Percentiles rank a stretch among this genome's conserved stretches.
These are phyloP conservation scores for Manis crassicaudata DNA, from an alignment of 2,797 vertebrate genomes.

Conservation along the genomic window DNA sequence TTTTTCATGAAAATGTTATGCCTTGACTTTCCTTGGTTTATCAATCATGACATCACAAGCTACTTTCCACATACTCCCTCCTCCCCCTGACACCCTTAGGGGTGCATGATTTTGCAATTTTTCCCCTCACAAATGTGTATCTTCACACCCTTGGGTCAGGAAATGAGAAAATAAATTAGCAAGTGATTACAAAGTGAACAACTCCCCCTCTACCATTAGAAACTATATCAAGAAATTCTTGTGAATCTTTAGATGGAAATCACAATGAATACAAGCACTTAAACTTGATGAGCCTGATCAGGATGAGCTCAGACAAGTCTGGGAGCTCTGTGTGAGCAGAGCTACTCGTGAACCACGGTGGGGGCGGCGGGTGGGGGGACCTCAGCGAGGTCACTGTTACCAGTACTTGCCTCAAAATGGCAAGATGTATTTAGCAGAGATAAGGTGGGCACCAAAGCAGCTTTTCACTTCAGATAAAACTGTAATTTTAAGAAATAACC, in stretches of 20 bases:
- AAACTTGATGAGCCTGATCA: not conserved
- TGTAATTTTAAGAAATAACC: constrained; percentile 19
- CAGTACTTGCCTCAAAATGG: not conserved
- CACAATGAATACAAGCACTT: not conserved
- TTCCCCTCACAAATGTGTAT: not conserved
- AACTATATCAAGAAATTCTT: not conserved
- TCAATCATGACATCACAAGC: not conserved
- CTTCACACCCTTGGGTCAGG: not conserved
- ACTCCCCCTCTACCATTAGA: not conserved
- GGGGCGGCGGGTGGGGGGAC: too few relatives aligned
- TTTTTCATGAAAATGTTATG: not conserved
- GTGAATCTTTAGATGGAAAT: not conserved
- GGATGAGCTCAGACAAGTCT: not conserved
- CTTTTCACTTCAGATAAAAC: not conserved
- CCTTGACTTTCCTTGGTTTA: not conserved
- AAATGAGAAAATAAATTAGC: constrained; percentile 8
- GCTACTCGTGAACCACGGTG: fast-evolving
- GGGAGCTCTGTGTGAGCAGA: not conserved
- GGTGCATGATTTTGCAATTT: not conserved
- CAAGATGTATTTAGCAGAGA: not conserved
- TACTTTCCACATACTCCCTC: not conserved
- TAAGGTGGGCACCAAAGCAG: not conserved
- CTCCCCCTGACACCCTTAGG: fast-evolving
- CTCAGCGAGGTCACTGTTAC: not conserved
- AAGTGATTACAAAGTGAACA: not conserved